Conservation (phyloP, 2,797 vertebrate genomes). For the Malurus splendens region DNA sequence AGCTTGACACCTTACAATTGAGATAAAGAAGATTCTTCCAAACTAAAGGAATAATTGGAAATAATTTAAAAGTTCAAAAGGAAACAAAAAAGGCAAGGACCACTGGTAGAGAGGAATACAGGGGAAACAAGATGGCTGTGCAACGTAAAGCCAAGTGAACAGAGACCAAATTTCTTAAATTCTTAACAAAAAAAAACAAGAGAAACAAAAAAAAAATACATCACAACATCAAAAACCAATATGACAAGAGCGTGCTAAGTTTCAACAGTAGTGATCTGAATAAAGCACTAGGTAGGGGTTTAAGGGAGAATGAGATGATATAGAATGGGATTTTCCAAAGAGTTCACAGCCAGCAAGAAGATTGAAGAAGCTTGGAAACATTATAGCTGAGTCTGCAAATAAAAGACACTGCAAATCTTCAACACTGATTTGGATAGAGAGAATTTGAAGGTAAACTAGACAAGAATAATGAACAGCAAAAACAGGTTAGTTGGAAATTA, state of each 20-base stretch:
- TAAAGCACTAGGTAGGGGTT: not conserved
- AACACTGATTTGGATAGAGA: not conserved
- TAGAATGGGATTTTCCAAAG: not conserved
- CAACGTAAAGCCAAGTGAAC: not conserved
- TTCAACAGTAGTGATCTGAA: not conserved
- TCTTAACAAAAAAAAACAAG: not conserved
- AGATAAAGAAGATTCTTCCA: not conserved
- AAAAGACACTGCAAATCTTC: not conserved
- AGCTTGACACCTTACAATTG: not conserved
- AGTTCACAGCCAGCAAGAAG: not conserved
- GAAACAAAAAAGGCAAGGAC: not conserved
- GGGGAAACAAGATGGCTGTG: not conserved
- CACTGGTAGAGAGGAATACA: not conserved
- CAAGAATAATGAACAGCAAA: not conserved
- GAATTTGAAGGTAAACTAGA: not conserved
- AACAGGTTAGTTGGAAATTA: not conserved
- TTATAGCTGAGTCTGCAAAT: not conserved
- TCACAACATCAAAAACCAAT: not conserved
- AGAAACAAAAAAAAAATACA: fast-evolving
- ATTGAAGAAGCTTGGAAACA: not conserved
- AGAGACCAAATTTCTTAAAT: not conserved
- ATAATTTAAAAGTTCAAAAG: not conserved
- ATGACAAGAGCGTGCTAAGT: not conserved
- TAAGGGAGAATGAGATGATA: not conserved
- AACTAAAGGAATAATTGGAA: not conserved